A percentile compares a stretch with the other conserved stretches of the same genome.
phyloP scores from a whole-genome alignment of 2,113 vertebrate species.

The Gopherus flavomarginatus region DNA sequence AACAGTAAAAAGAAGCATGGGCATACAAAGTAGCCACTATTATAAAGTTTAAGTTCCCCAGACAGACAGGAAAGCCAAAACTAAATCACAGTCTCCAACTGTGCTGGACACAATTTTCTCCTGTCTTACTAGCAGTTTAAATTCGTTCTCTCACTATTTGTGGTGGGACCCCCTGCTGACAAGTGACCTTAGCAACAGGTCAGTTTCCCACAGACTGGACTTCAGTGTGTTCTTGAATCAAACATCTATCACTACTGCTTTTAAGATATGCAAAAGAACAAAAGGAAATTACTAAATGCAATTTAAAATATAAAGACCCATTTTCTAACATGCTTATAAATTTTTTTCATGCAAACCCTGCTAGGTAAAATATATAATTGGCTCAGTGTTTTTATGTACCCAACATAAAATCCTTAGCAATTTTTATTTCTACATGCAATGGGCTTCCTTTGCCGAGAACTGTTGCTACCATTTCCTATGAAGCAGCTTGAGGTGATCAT shows the following conservation, averaged over 20 bases:
- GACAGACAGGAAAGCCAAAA: background rate
- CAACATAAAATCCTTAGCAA: background rate
- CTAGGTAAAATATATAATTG: background rate
- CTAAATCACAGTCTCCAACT: background rate
- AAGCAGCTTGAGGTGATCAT: background rate
- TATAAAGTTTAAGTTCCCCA: background rate
- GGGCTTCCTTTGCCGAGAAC: background rate
- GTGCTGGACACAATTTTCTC: background rate
- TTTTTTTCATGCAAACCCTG: background rate
- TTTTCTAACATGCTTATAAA: background rate
- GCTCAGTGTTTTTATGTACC: background rate
- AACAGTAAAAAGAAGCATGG: background rate
- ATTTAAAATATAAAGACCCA: background rate
- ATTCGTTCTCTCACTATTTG: background rate
- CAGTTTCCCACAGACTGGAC: background rate
- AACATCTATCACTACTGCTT: too few relatives aligned
- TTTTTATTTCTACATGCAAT: background rate
- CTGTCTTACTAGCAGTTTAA: background rate
- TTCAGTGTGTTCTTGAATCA: background rate
- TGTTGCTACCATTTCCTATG: background rate
- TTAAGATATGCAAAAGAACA: background rate
- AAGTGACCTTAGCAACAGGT: background rate
- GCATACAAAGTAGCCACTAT: background rate
- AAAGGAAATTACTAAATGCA: background rate
- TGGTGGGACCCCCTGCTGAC: background rate